Evolutionary conservation across 2,113 vertebrate species (phyloP), one percentile per base, ranked within the genome.

Genomic region (Lagenorhynchus albirostris): DNA sequence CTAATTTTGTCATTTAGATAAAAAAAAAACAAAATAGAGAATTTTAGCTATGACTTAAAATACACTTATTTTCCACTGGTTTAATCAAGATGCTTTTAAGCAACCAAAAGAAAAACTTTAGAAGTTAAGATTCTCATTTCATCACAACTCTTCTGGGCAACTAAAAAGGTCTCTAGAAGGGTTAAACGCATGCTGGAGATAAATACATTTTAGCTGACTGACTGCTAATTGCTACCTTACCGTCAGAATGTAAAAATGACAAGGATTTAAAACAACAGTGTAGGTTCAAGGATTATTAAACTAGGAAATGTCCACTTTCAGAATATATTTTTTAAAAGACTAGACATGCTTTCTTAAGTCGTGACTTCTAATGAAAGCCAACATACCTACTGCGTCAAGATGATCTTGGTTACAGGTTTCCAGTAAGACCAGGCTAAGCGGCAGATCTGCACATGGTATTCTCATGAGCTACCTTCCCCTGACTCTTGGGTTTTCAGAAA

Each of bases 11-110:
- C 29, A 94, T 77, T 88, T 50, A 92, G 17, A 89, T 74, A 53
- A 68, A 87, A 92, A 94, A 94, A 86, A 53, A 80, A 80, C 55
- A 86, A 93, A 77, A 87, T 8, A 18, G 33, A 94, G 26, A 91
- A 91, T 63, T 41, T 53, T 74, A 71, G 77, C 18, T 82, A 55
- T 50, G 31, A 86, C 50, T 77, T 89, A 89, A 86, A 79, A 53
- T 68, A 38, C 26, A 60, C 0, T 3, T 70, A 70, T 53, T 85
- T 92, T 68, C 17, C 11, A 70, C 29, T 76, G 26, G 13, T 80
- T 84, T 76, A 81, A 93, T 73, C 63, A 71, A 23, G 23, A 76
- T n/a, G 5, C 36, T 41, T 83, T 80, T 71, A 95, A 12, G 53
- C 3, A 79, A 89, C 20, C 25, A 63, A 85, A 67, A 86, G 33